Evolutionary conservation across 2,888 invertebrate species (phyloP).

Genomic region (Entomobrya proxima): DNA sequence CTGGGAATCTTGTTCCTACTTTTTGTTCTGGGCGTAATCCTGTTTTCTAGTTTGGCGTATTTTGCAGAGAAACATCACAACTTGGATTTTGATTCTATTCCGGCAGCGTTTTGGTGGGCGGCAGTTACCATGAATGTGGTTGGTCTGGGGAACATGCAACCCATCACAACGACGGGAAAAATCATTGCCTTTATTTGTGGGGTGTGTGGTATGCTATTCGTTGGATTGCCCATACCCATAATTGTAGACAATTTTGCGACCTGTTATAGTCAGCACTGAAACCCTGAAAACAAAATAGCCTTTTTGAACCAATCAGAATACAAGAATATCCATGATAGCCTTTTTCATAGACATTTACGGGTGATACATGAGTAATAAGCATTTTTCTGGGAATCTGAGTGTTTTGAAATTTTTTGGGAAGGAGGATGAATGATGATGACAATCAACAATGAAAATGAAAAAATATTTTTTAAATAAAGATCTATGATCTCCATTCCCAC

Average conservation of each 20-base stretch:
- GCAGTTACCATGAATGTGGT: neutral
- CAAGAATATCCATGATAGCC: too few relatives aligned
- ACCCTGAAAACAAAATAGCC: neutral
- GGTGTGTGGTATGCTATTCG: neutral
- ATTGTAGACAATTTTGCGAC: neutral
- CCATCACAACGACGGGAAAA: neutral
- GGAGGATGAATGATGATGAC: neutral
- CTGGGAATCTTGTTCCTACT: conserved; percentile 1
- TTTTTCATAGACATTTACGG: neutral
- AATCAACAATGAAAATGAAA: too few relatives aligned
- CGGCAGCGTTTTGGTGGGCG: conserved; percentile 8
- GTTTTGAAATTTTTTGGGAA: neutral
- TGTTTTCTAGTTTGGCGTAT: neutral
- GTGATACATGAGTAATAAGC: neutral
- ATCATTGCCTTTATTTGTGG: neutral
- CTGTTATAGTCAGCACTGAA: neutral
- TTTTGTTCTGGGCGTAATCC: neutral
- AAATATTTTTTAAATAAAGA: neutral
- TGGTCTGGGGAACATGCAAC: neutral
- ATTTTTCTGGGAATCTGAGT: conserved; percentile 13
- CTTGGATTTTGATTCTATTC: neutral
- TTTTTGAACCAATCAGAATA: too few relatives aligned
- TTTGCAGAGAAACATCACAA: neutral
- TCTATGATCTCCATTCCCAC: neutral
- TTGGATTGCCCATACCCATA: conserved; percentile 1